phyloP scores from a whole-genome alignment of 2,797 vertebrate genomes.

The Sebastes taczanowskii region DNA sequence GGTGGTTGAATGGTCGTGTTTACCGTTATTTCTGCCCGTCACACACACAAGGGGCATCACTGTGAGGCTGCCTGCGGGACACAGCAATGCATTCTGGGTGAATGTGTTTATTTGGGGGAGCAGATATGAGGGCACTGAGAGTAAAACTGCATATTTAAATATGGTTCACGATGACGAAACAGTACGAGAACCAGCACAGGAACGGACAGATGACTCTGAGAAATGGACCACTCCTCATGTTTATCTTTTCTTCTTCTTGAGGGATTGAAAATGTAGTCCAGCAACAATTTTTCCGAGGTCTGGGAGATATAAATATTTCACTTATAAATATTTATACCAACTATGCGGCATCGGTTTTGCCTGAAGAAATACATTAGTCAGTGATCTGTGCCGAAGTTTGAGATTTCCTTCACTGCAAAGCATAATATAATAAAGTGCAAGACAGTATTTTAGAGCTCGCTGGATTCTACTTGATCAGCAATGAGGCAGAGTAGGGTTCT shows the following conservation, averaged over 20 bases:
- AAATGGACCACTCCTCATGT: background rate
- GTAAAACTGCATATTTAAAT: conserved; percentile 2
- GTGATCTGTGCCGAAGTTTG: conserved; percentile 55
- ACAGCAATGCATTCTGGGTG: conserved; percentile 43
- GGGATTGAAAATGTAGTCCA: conserved; percentile 53
- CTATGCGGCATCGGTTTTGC: conserved; percentile 58
- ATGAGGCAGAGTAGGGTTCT: background rate
- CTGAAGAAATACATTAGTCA: conserved; percentile 61
- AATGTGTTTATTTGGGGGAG: conserved; percentile 2
- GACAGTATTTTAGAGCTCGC: background rate
- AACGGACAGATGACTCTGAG: background rate
- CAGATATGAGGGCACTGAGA: background rate
- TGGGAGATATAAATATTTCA: conserved; percentile 67
- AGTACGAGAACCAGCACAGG: background rate
- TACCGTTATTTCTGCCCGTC: conserved; percentile 17
- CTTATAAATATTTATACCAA: conserved; percentile 73
- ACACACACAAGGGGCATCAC: conserved; percentile 17
- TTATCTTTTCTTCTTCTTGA: conserved; percentile 28
- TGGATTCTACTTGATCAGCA: conserved; percentile 29
- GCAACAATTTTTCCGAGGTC: conserved; percentile 48
- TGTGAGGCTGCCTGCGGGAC: conserved; percentile 11
- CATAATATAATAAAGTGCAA: conserved; percentile 17
- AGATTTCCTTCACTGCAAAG: conserved; percentile 32
- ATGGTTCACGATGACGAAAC: background rate
- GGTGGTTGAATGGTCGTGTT: conserved; percentile 33